Base-by-base conservation (phyloP, 2,888 invertebrate species). In the Watsonalla binaria region DNA sequence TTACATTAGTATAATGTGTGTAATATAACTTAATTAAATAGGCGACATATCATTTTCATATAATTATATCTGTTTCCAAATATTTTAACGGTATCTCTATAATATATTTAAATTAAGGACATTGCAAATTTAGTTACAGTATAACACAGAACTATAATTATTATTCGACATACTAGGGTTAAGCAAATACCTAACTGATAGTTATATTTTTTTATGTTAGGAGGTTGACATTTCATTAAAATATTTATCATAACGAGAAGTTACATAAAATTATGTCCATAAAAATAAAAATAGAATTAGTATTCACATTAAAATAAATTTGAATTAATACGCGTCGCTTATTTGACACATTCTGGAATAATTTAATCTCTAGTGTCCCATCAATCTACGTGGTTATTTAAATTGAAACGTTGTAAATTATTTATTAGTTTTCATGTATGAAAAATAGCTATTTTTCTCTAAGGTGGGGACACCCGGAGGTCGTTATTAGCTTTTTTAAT, bases 401-500 rank as follows among this genome's bases (percentile, higher is more conserved):
- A 49, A 49, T 49, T 39, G 37, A 49, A 39, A 49, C 49, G 37
- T 48, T 37, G 48, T 39, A 49, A 39, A 15, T 39, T 9, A 59
- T 62, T 66, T 64, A 70, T 66, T 63, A 58, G 66, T 66, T 68
- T 70, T 66, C 58, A 64, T 67, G 70, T 66, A 67, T 63, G 60
- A 63, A 57, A 68, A 64, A 70, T 65, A 58, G 58, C 61, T 64
- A 65, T 66, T 68, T 74, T 67, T 59, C 59, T 59, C 61, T 60
- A 63, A 69, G 61, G 65, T 70, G 60, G 63, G 68, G 65, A 56
- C 35, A 52, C 45, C 53, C 50, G 78, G 73, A 84, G 80, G 83
- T 71, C 76, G 72, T 66, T 76, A 67, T 74, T 76, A 82, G 76
- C 76, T 73, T 85, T 81, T 49, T 78, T 74, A 73, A 83, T 87